Evolutionary conservation across 2,113 vertebrate genomes (phyloP), one percentile per base, ranked within the genome.

Genomic region (Physeter macrocephalus): DNA sequence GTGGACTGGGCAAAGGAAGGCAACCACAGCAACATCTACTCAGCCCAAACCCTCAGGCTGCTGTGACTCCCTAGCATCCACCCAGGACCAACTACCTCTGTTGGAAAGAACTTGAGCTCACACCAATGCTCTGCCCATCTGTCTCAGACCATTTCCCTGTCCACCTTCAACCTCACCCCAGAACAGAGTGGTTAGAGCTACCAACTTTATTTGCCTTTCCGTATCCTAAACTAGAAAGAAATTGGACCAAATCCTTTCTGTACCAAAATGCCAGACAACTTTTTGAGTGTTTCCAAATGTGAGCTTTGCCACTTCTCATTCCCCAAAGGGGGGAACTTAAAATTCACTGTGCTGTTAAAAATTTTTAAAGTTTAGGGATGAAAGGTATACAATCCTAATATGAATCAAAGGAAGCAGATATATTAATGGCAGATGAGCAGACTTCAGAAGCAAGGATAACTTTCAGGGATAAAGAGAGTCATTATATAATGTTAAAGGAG

Each of bases 1-100:
- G 98, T 99, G 84, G 98, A 98, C 93, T 99, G 99, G 99, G 34
- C 75, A 46, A 98, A 99, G 0, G 98, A 98, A 69, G 97, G 97
- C 36, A 98, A 99, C 97, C 97, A 96, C 23, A 97, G 87, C 74
- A 97, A 80, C 95, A 98, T 97, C 94, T 98, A 97, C 10, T 98
- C 99, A 36, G 78, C 97, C 20, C 99, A 98, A 99, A 15, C 86
- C 36, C 0, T 27, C 21, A 3, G 77, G 25, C 0, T 11, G 59
- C 46, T 9, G 14, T n/a, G 36, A 64, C 1, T 11, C 66, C 57
- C 31, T 41, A 46, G 21, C 31, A 5, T 17, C 31, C 11, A 17
- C 34, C 23, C 57, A 20, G n/a, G 64, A 91, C 31, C 82, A 62
- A 34, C 93, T 97, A 86, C 97, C 97, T 98, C 93, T 11, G 66